These are phyloP conservation scores for Rhinogobio ventralis DNA, from an alignment of 2,797 vertebrate genomes.

Conservation along the genomic window DNA sequence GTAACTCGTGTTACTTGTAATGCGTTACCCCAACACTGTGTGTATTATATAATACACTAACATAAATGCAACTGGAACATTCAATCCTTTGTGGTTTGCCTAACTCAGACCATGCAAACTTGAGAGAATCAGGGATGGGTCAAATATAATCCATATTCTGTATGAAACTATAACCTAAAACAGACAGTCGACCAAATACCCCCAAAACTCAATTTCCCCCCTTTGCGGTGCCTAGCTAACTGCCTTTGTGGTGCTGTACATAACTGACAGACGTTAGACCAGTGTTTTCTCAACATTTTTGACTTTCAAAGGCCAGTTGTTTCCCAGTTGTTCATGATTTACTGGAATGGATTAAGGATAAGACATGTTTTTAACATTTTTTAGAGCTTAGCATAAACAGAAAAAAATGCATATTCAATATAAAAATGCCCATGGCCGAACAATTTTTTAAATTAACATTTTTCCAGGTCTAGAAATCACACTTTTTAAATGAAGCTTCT, in stretches of 20 bases:
- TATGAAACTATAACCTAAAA: conserved; percentile 57
- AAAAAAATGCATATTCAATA: not conserved
- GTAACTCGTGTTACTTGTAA: too few species aligned
- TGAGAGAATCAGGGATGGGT: conserved; percentile 67
- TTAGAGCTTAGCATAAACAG: not conserved
- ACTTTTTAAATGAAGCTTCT: not conserved
- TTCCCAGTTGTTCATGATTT: not conserved
- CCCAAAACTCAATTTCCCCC: conserved; percentile 43
- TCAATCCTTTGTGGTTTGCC: conserved; percentile 71
- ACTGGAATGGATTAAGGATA: not conserved
- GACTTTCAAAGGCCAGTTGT: conserved; percentile 57
- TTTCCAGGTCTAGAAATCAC: not conserved
- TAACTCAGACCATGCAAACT: conserved; percentile 67
- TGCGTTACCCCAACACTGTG: too few species aligned
- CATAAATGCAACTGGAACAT: conserved; percentile 75
- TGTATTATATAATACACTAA: conserved; percentile 62
- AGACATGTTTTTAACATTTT: too few species aligned
- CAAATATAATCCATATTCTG: conserved; percentile 68
- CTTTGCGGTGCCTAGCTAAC: conserved; percentile 23
- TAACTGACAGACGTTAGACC: conserved; percentile 73
- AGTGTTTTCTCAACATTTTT: conserved; percentile 11
- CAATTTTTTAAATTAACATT: not conserved
- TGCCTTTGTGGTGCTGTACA: conserved; percentile 67
- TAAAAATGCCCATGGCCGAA: not conserved
- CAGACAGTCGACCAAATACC: conserved; percentile 55